Evolutionary conservation across 2,888 invertebrate species (phyloP).

Genomic region (Amphipoea oculea): DNA sequence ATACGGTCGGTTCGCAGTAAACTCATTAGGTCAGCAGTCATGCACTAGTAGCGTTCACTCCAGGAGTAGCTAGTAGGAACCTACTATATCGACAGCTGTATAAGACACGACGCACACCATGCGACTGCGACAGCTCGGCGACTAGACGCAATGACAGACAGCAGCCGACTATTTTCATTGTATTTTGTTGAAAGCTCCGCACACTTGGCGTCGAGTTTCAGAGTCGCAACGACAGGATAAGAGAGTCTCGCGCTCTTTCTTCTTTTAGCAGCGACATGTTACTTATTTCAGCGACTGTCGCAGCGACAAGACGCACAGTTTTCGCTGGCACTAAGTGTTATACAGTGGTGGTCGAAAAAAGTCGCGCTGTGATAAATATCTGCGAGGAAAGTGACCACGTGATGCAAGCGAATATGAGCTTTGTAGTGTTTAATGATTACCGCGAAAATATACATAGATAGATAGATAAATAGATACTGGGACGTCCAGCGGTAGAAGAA

Average conservation of each 20-base stretch:
- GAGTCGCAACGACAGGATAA: no score
- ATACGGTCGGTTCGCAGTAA: constrained; percentile 11
- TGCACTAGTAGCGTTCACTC: not conserved
- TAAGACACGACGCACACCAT: not conserved
- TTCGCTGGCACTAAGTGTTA: no score
- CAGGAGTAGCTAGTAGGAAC: not conserved
- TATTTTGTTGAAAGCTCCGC: no score
- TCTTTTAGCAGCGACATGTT: no score
- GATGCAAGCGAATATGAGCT: no score
- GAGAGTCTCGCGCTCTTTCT: not conserved
- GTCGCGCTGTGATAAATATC: constrained; percentile 27
- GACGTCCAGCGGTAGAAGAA: no score
- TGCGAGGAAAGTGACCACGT: constrained; percentile 24
- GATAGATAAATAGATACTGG: no score
- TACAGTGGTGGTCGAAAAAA: constrained; percentile 17
- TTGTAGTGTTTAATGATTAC: not conserved
- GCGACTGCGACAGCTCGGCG: not conserved
- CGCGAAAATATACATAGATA: not conserved
- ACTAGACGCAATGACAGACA: not conserved
- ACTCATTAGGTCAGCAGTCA: constrained; percentile 38
- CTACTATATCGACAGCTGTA: not conserved
- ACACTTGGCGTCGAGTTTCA: no score
- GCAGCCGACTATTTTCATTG: no score
- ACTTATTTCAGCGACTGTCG: no score
- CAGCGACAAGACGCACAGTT: no score